Evolutionary conservation across 2,113 vertebrate genomes (phyloP).

Genomic region (Equus quagga): DNA sequence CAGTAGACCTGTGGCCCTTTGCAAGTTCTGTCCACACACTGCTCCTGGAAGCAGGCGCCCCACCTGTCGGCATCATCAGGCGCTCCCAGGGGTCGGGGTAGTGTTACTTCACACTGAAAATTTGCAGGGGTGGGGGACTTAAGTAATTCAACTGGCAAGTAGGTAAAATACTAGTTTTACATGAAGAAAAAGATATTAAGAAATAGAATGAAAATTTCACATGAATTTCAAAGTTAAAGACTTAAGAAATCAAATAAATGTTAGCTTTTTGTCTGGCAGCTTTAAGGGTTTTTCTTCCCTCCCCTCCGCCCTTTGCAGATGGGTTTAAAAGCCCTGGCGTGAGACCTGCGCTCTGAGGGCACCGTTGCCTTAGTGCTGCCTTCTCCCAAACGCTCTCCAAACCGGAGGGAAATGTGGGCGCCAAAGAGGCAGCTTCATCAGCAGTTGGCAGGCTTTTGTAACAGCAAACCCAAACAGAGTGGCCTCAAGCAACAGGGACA

Average conservation of each 20-base stretch:
- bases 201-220: not conserved
- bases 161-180: not conserved
- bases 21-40: not conserved
- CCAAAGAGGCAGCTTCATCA: not conserved
- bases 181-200: not conserved
- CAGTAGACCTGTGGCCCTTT: not conserved
- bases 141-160: not conserved
- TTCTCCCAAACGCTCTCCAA: not conserved
- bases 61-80: not conserved
- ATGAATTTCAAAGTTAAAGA: conserved; percentile 29
- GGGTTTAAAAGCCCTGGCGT: not conserved
- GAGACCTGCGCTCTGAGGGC: not conserved
- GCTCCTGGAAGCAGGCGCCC: not conserved
- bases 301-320: no score
- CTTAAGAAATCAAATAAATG: not conserved
- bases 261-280: not conserved
- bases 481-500: no score
- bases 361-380: no score
- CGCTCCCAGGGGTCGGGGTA: fast-evolving
- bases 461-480: not conserved
- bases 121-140: not conserved
- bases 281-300: not conserved
- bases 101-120: not conserved
- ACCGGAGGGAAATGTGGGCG: not conserved
- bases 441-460: not conserved